Percentiles rank a stretch among this genome's conserved stretches.
phyloP scores from a whole-genome alignment of 2,797 vertebrate species.

The Nyctalus aviator region DNA sequence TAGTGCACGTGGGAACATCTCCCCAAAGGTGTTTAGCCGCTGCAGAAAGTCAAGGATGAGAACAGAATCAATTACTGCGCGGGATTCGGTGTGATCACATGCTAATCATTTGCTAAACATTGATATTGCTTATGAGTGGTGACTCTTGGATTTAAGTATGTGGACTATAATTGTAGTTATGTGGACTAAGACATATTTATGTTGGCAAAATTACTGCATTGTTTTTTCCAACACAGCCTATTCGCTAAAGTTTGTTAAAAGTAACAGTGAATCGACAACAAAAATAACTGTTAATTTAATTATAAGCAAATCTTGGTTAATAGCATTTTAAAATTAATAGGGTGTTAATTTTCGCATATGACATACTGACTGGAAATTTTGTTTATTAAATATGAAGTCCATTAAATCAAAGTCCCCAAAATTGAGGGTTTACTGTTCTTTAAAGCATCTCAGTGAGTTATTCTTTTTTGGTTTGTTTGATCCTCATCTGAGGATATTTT shows the following conservation, averaged over 20 bases:
- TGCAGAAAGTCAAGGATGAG: too few relatives aligned
- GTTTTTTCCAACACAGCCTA: background rate
- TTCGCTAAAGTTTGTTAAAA: background rate
- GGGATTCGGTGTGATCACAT: background rate
- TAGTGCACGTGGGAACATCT: too few relatives aligned
- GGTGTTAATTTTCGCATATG: too few relatives aligned
- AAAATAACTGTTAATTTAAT: too few relatives aligned
- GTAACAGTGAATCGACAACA: too few relatives aligned
- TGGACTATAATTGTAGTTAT: background rate
- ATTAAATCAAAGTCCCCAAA: background rate
- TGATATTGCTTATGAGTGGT: background rate
- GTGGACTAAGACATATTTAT: background rate
- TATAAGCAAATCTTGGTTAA: too few relatives aligned
- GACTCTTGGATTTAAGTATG: background rate
- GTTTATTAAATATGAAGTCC: background rate
- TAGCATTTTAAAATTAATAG: too few relatives aligned
- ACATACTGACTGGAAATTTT: background rate
- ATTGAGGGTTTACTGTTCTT: background rate
- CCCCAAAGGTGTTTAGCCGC: too few relatives aligned
- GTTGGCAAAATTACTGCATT: background rate
- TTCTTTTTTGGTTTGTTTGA: background rate
- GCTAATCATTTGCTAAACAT: background rate
- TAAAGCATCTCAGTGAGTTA: background rate
- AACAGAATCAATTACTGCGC: too few relatives aligned
- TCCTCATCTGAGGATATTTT: too few relatives aligned